Conservation (phyloP, 2,888 invertebrate species). For the Corythucha ciliata region DNA sequence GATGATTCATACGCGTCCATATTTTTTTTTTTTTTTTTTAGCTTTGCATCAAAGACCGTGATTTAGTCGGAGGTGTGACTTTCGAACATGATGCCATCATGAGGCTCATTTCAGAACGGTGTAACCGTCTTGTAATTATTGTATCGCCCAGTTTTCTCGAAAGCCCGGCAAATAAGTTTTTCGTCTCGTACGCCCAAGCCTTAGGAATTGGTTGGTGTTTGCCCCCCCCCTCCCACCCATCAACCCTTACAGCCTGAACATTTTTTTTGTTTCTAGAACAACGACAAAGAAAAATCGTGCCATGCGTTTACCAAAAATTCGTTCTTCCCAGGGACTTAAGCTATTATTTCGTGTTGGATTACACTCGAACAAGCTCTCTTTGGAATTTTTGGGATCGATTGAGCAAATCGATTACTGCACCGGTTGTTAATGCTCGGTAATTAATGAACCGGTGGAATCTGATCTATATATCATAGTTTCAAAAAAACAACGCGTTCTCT, state of each 20-base stretch:
- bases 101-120: slow-evolving; percentile 63
- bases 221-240: too few species aligned
- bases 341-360: slow-evolving; percentile 57
- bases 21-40: slow-evolving; percentile 39
- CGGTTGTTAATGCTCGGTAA: too few species aligned
- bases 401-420: slow-evolving; percentile 45
- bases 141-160: slow-evolving; percentile 65
- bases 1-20: too few species aligned
- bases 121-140: slow-evolving; percentile 67
- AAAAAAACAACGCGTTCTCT: too few species aligned
- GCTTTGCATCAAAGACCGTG: slow-evolving; percentile 65
- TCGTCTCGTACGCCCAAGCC: slow-evolving; percentile 69
- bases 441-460: too few species aligned
- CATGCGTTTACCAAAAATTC: slow-evolving; percentile 56
- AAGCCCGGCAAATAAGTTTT: slow-evolving; percentile 66
- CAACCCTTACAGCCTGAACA: neutral
- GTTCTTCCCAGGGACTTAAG: slow-evolving; percentile 55
- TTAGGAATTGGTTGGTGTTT: slow-evolving; percentile 65
- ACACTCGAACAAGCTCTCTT: slow-evolving; percentile 40
- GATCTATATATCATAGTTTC: too few species aligned
- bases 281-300: slow-evolving; percentile 56
- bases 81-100: slow-evolving; percentile 65
- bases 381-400: slow-evolving; percentile 66
- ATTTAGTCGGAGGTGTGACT: slow-evolving; percentile 58
- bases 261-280: slow-evolving; percentile 41